Conservation (phyloP, 2,888 invertebrate species). For the Sepioteuthis lessoniana region DNA sequence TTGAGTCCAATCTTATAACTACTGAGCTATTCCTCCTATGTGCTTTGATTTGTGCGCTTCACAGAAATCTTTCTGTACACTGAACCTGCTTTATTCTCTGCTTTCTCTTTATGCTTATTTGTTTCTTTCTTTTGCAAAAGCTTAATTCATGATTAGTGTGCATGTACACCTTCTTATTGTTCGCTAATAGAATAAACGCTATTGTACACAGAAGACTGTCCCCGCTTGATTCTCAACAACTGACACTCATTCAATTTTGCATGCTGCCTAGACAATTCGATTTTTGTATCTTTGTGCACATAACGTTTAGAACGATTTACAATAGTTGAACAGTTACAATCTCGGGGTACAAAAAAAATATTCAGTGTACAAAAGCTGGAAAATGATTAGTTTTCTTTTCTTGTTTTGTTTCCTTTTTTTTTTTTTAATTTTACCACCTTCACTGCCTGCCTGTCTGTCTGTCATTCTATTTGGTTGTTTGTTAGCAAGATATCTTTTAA, state of each 20-base stretch:
- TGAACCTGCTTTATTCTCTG: not conserved
- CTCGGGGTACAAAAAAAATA: not conserved
- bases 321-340: not conserved
- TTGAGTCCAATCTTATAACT: not conserved
- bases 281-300: not conserved
- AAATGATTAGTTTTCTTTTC: not conserved
- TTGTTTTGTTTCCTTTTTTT: not conserved
- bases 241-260: slow-evolving; percentile 23
- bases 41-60: not conserved
- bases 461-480: too few relatives aligned
- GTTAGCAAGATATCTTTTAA: too few relatives aligned
- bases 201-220: slow-evolving; percentile 21
- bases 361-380: not conserved
- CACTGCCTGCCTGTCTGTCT: too few relatives aligned
- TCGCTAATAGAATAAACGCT: slow-evolving; percentile 33
- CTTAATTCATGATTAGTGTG: slow-evolving; percentile 33
- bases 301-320: not conserved
- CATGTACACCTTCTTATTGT: slow-evolving; percentile 23
- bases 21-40: not conserved
- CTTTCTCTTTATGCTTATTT: not conserved
- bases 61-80: not conserved
- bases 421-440: not conserved
- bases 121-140: not conserved
- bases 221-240: not conserved
- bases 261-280: slow-evolving; percentile 8